Base-by-base conservation (phyloP, 2,888 invertebrate species). In the Agrochola lota region DNA sequence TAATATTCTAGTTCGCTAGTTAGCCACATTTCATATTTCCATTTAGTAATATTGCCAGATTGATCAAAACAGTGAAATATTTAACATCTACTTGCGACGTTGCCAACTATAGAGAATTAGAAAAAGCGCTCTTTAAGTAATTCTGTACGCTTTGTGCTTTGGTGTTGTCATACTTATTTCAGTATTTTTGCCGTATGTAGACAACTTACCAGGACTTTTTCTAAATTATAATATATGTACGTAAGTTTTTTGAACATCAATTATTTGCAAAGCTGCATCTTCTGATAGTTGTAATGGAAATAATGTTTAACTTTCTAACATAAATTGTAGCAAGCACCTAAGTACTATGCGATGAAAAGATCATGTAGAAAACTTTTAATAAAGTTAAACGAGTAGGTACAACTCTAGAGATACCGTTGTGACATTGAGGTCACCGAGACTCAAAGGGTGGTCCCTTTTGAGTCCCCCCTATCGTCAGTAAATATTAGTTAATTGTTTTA, bases 281-380 rank as follows among this genome's bases (percentile, higher is more conserved):
- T 46, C 26, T 60, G 40, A 60, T 60, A 60, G 55, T 66, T 79
- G 1, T 17, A 68, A 69, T 35, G 59, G 26, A 64, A 17, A 43
- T 30, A 57, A 64, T 49, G 60, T 57, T 49, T 15, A 63, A 67
- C n/a, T 63, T 78, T 68, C 23, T 30, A 49, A 35, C 59, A 49
- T 77, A 79, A 85, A 88, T 85, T 86, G 85, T 83, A 87, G 77
- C 85, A 71, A 74, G 81, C 85, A 30, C 15, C 71, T 82, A 79
- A 80, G 80, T 84, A 85, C 75, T 78, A 79, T 73, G 79, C 81
- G 71, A 85, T 86, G 90, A 87, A 91, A 90, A 90, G 90, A 91
- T 91, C 92, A 91, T 91, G 92, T 91, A 89, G 90, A 80, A 85
- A 93, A 93, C 89, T 93, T 93, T 92, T 92, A 92, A 94, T 92